phyloP scores from a whole-genome alignment of 2,113 vertebrate genomes.

The Cyprinodon brontotheroides region DNA sequence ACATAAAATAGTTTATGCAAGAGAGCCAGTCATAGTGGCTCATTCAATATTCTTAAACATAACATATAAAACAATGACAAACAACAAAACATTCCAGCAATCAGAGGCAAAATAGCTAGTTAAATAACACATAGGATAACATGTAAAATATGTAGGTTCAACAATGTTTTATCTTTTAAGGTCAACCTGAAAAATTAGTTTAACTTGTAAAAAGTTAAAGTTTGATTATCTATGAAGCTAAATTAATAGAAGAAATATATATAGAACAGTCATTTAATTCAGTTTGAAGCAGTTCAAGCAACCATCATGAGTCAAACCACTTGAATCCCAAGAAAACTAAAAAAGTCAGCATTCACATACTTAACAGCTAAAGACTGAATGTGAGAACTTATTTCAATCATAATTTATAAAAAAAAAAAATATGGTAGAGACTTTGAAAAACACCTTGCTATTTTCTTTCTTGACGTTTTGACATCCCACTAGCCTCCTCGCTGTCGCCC shows the following conservation, averaged over 20 bases:
- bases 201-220: neutral
- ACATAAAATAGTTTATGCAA: no score
- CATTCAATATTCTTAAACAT: neutral
- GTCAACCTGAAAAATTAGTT: conserved; percentile 1
- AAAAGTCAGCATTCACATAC: conserved; percentile 20
- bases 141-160: neutral
- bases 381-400: conserved; percentile 34
- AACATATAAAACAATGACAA: neutral
- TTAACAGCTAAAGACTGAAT: conserved; percentile 49
- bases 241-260: conserved; percentile 40
- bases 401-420: conserved; percentile 1
- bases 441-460: conserved; percentile 18
- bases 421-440: conserved; percentile 24
- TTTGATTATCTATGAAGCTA: conserved; percentile 18
- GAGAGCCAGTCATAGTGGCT: no score
- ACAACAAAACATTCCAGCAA: neutral
- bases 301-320: conserved; percentile 47
- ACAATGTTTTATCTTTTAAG: neutral
- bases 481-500: conserved; percentile 31
- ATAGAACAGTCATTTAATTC: conserved; percentile 38
- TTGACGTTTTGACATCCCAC: conserved; percentile 34
- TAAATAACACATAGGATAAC: no score
- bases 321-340: conserved; percentile 37
- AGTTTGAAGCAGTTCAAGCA: conserved; percentile 33
- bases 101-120: neutral